These are phyloP conservation scores for Poecilia picta DNA, from an alignment of 2,797 vertebrate genomes.

Conservation along the genomic window DNA sequence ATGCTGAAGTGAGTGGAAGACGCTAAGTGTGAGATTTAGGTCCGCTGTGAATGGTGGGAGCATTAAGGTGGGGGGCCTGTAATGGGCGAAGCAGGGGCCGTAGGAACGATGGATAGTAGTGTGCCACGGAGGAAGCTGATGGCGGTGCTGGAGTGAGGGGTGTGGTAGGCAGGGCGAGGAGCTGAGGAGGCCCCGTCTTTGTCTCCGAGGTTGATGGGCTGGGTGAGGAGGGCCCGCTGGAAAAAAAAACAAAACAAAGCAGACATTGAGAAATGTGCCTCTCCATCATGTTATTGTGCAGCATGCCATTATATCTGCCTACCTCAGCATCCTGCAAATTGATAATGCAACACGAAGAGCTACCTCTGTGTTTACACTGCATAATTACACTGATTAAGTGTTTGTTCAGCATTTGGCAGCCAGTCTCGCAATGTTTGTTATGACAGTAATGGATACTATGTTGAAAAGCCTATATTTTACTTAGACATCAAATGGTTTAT, in stretches of 20 bases:
- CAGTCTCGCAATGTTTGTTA: conserved; percentile 11
- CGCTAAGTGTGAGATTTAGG: conserved; percentile 56
- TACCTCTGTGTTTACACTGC: conserved; percentile 17
- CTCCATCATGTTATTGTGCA: conserved; percentile 50
- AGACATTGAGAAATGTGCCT: conserved; percentile 37
- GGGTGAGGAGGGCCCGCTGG: background rate
- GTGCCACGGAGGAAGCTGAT: conserved; percentile 20
- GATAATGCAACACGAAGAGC: conserved; percentile 11
- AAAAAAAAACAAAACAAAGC: conserved; percentile 19
- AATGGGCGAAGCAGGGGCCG: conserved; percentile 37
- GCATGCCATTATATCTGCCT: conserved; percentile 12
- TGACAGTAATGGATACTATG: conserved; percentile 4
- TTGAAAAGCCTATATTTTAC: conserved; percentile 12
- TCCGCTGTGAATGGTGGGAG: conserved; percentile 33
- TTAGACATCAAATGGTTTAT: background rate
- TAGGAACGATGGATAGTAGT: conserved; percentile 20
- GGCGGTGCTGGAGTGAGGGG: conserved; percentile 22
- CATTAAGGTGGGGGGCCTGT: conserved; percentile 35
- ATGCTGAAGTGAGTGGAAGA: conserved; percentile 62
- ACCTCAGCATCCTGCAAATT: conserved; percentile 6
- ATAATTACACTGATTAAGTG: conserved; percentile 20
- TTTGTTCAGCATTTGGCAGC: conserved; percentile 20
- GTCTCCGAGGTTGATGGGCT: conserved; percentile 58
- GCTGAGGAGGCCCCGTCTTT: conserved; percentile 70
- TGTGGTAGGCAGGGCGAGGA: conserved; percentile 6